Conservation (phyloP, 2,888 invertebrate genomes). For the Microctonus hyperodae region DNA sequence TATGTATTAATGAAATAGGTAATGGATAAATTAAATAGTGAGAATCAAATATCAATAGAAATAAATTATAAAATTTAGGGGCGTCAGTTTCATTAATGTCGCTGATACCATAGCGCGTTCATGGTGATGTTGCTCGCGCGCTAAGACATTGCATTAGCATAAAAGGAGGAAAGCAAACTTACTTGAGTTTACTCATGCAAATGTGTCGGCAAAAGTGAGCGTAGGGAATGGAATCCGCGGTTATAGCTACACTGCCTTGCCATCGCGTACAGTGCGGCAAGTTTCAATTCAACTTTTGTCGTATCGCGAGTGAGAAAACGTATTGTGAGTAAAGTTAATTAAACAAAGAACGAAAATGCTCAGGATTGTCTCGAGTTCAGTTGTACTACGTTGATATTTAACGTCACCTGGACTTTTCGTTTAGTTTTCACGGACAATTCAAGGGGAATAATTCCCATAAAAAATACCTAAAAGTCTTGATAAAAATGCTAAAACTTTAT, state of each 20-base stretch:
- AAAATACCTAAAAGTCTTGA: background rate
- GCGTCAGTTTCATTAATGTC: constrained; percentile 31
- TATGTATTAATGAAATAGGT: background rate
- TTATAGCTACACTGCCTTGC: constrained; percentile 18
- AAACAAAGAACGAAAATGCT: constrained; percentile 18
- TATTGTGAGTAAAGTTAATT: constrained; percentile 10
- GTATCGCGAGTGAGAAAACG: constrained; percentile 9
- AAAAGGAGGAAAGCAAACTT: constrained; percentile 36
- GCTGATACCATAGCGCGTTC: constrained; percentile 20
- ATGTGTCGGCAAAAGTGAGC: constrained; percentile 22
- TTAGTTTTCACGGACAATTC: constrained; percentile 32
- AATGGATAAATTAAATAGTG: background rate
- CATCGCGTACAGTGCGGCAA: constrained; percentile 36
- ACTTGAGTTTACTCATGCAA: constrained; percentile 46
- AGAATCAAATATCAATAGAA: background rate
- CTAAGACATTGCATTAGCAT: constrained; percentile 31
- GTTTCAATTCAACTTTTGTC: constrained; percentile 48
- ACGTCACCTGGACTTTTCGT: constrained; percentile 33
- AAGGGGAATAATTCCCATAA: constrained; percentile 17
- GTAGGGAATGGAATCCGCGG: constrained; percentile 25
- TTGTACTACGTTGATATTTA: constrained; percentile 32
- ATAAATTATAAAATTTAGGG: constrained; percentile 21
- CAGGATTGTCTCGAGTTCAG: constrained; percentile 28
- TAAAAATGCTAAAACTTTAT: background rate
- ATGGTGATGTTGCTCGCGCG: constrained; percentile 15